Evolutionary conservation across 64 coral and sea anemone species (phyloP), one percentile per base, ranked within the genome.

Genomic region (Platygyra sinensis): DNA sequence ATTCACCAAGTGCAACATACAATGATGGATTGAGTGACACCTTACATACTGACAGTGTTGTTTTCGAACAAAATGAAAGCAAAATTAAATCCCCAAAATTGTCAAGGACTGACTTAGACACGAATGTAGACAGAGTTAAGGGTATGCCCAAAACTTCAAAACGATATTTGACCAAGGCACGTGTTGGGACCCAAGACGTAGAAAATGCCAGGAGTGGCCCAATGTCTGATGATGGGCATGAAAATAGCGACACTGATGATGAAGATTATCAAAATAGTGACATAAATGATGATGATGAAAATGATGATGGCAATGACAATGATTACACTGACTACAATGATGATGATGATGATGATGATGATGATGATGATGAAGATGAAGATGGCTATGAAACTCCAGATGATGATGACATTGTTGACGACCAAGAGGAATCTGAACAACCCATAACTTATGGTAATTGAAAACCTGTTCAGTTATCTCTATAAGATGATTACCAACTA

Each of bases 371-470:
- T 17, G 72, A 62, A 16, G 55, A 52, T 0, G 51, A 88, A 16
- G 59, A 76, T 0, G 16, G 73, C 2, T 50, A 73, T 20, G 20
- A 38, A 14, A 13, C 38, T 69, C 20, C 46, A 27, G 80, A 86
- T 8, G 55, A 49, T 10, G 89, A 75, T 25, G 80, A 83, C 6
- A 72, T 55, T 8, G 63, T 52, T 38, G 52, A n/a, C 20, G 72
- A 86, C 3, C 42, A 82, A 22, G 50, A 85, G 14, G 63, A 85
- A 85, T 85, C 81, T 71, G 62, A 85, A 51, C 62, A 71, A 72
- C 39, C 63, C 6, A 3, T 90, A 57, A 90, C 78, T 74, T 90
- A 90, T 27, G 78, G 89, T 90, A 50, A 90, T 67, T 82, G 31
- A 79, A 11, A 57, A 57, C 10, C 54, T 2, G 8, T 16, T 15